A percentile compares a stretch with the other conserved stretches of the same genome.
Conservation (phyloP, 2,113 vertebrate genomes). For the Phrynosoma blainvillii region DNA sequence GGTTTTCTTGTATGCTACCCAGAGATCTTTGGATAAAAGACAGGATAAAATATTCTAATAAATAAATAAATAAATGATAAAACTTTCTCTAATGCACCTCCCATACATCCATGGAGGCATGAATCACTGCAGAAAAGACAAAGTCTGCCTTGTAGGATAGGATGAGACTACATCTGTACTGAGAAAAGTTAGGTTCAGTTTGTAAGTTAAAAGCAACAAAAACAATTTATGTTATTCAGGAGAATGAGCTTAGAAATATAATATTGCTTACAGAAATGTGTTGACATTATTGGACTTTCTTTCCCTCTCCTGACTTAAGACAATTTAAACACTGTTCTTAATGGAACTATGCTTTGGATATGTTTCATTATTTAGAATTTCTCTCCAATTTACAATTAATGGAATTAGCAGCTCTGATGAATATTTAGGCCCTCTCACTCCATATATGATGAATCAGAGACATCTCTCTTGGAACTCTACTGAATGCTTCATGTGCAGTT, state of each 20-base stretch:
- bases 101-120: background rate
- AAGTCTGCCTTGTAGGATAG: background rate
- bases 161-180: background rate
- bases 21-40: too few species aligned
- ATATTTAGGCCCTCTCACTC: slow-evolving; percentile 50
- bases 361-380: slow-evolving; percentile 64
- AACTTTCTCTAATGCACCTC: background rate
- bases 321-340: slow-evolving; percentile 4
- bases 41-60: too few species aligned
- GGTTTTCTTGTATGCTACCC: too few species aligned
- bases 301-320: background rate
- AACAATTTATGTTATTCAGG: background rate
- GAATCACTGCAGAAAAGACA: background rate
- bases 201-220: background rate
- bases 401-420: slow-evolving; percentile 65
- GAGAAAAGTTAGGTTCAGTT: background rate
- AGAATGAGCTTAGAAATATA: background rate
- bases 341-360: slow-evolving; percentile 36
- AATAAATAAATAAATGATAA: too few species aligned
- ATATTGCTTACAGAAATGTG: background rate
- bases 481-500: background rate
- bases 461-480: slow-evolving; percentile 44
- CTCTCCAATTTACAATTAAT: slow-evolving; percentile 65
- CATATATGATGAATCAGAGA: slow-evolving; percentile 58
- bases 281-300: background rate